Conservation (phyloP, 1,140 invertebrate species). For the Teleopsis dalmanni region DNA sequence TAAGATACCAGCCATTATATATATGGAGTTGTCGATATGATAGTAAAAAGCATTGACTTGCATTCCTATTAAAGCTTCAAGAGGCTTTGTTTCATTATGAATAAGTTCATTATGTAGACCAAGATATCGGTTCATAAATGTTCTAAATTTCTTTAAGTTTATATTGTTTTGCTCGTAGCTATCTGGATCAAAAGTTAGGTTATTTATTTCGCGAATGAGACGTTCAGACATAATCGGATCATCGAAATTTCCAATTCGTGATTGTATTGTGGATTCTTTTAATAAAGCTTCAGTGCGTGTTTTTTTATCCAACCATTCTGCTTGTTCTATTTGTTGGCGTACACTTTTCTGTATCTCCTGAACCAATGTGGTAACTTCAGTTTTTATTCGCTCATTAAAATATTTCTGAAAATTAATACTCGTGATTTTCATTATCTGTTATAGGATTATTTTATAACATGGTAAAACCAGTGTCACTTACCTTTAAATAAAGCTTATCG, state of each 20-base stretch:
- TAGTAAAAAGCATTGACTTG: conserved; percentile 41
- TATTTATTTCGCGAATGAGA: conserved; percentile 19
- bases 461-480: not conserved
- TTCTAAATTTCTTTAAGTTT: conserved; percentile 17
- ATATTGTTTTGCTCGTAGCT: conserved; percentile 22
- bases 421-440: not conserved
- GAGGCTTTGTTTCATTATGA: conserved; percentile 22
- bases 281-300: conserved; percentile 52
- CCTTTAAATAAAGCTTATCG: conserved; percentile 17
- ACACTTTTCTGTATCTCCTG: conserved; percentile 52
- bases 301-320: conserved; percentile 64
- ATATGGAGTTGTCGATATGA: conserved; percentile 33
- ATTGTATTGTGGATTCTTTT: conserved; percentile 50
- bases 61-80: conserved; percentile 25
- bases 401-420: conserved; percentile 17
- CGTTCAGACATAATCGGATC: conserved; percentile 33
- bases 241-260: conserved; percentile 53
- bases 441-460: not conserved
- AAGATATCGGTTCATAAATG: conserved; percentile 18
- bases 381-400: conserved; percentile 19
- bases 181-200: conserved; percentile 12
- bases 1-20: conserved; percentile 72
- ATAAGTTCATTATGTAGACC: conserved; percentile 18
- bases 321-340: conserved; percentile 50
- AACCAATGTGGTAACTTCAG: conserved; percentile 21